These are phyloP conservation scores for Eupithecia inturbata DNA, from an alignment of 2,888 invertebrate genomes.

Conservation along the genomic window DNA sequence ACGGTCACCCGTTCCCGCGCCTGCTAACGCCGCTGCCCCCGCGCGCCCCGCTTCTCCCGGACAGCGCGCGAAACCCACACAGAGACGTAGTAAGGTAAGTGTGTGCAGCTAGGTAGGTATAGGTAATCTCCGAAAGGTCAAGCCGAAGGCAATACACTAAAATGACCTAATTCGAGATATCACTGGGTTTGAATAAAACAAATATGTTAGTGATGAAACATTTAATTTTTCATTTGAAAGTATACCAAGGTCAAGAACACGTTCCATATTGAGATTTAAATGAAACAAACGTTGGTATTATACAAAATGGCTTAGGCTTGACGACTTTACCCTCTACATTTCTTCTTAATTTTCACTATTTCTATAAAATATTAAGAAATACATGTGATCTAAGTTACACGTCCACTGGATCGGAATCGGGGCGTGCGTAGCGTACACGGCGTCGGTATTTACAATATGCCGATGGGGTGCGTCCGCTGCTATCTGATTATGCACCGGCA, in stretches of 20 bases:
- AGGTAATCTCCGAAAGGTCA: too few relatives aligned
- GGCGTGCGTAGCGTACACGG: too few relatives aligned
- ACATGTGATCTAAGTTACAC: not conserved
- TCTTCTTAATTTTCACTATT: not conserved
- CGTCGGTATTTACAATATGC: too few relatives aligned
- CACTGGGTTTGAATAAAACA: not conserved
- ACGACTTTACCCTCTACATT: conserved; percentile 33
- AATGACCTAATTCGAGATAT: too few relatives aligned
- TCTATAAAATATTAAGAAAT: not conserved
- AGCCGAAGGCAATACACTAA: too few relatives aligned
- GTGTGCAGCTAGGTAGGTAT: too few relatives aligned
- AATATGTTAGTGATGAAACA: conserved; percentile 75
- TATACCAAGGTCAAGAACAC: conserved; percentile 81
- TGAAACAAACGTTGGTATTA: conserved; percentile 79
- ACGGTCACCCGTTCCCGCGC: too few relatives aligned
- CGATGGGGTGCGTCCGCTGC: not conserved
- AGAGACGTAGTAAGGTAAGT: too few relatives aligned
- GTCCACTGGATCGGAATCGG: not conserved
- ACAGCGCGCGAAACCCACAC: too few relatives aligned
- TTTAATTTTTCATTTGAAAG: conserved; percentile 84
- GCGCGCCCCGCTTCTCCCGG: too few relatives aligned
- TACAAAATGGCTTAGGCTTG: conserved; percentile 66
- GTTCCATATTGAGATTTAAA: conserved; percentile 83
- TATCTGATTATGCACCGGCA: not conserved
- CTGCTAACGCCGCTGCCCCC: too few relatives aligned